Evolutionary conservation across 1,140 invertebrate genomes (phyloP), one percentile per base, ranked within the genome.

Genomic region (Lepidurus arcticus): DNA sequence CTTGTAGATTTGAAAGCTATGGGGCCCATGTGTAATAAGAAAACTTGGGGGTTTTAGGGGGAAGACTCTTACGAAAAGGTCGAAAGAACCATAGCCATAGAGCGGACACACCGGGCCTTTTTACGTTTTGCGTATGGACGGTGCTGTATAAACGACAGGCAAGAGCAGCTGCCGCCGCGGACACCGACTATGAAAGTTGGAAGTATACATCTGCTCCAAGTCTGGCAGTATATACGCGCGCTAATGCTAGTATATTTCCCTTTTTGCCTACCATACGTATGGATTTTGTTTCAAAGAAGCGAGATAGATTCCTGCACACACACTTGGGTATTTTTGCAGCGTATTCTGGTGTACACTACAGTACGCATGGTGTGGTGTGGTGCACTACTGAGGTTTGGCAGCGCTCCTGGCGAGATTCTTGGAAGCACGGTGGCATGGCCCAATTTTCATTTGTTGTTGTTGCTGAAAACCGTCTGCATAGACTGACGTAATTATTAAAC

Each of bases 81-180:
- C 53, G 13, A 65, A 65, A 65, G 53, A 65, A 65, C 53, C 13
- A 65, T 65, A 65, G 53, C 8, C 21, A 9, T 21, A 65, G 13
- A 65, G 53, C 53, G 53, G 53, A 65, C 53, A 65, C 53, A 65
- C 53, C 53, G 53, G 53, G 53, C 53, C 53, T 65, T 65, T 65
- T 65, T 65, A 65, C 53, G 53, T 65, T 65, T 65, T 65, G 53
- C 53, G 53, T 65, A 65, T 21, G 53, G 21, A 65, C 53, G 53
- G 53, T 65, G 53, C 16, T 65, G 53, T 65, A 65, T 65, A 34
- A 34, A 65, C 53, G 53, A 13, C 53, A 65, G 53, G 53, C 53
- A 65, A 65, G 53, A 65, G 53, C 53, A 65, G 53, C 53, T 65
- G 53, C 53, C 53, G 53, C 9, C 53, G 53, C n/a, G 53, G 53